phyloP scores from a whole-genome alignment of 2,888 invertebrate genomes.

The Gastracanthus pulcherrimus region DNA sequence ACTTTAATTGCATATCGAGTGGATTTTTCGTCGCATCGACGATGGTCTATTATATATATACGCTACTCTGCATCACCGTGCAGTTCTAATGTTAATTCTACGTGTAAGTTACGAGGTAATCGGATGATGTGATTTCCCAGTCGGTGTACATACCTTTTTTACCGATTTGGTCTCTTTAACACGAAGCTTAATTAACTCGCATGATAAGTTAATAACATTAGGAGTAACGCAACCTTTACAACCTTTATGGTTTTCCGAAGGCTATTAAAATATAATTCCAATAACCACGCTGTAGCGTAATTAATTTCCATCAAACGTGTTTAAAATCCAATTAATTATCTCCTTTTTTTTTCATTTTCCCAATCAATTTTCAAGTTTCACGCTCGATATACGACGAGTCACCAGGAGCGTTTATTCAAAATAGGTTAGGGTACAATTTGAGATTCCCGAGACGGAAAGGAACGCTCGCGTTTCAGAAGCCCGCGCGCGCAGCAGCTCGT shows the following conservation, averaged over 20 bases:
- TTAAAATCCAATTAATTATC: slow-evolving; percentile 35
- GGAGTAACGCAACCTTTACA: neutral
- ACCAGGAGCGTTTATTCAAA: no score
- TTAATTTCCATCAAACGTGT: neutral
- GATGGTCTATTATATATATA: no score
- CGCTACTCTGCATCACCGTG: no score
- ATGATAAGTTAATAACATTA: slow-evolving; percentile 43
- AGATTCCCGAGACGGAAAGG: no score
- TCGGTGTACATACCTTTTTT: no score
- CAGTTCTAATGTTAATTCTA: neutral
- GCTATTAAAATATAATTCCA: slow-evolving; percentile 14
- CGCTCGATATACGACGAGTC: no score
- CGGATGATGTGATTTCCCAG: slow-evolving; percentile 11
- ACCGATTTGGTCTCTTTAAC: neutral
- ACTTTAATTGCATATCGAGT: slow-evolving; percentile 35
- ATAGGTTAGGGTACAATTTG: no score
- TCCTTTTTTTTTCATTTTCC: slow-evolving; percentile 14
- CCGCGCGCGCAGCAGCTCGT: neutral
- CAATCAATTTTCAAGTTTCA: no score
- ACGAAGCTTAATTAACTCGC: slow-evolving; percentile 22
- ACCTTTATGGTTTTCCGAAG: neutral
- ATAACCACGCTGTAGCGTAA: neutral
- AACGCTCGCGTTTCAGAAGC: no score
- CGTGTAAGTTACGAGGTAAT: slow-evolving; percentile 19
- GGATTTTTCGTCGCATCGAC: no score